Evolutionary conservation across 2,888 invertebrate genomes (phyloP).

Genomic region (Xanthia icteritia): DNA sequence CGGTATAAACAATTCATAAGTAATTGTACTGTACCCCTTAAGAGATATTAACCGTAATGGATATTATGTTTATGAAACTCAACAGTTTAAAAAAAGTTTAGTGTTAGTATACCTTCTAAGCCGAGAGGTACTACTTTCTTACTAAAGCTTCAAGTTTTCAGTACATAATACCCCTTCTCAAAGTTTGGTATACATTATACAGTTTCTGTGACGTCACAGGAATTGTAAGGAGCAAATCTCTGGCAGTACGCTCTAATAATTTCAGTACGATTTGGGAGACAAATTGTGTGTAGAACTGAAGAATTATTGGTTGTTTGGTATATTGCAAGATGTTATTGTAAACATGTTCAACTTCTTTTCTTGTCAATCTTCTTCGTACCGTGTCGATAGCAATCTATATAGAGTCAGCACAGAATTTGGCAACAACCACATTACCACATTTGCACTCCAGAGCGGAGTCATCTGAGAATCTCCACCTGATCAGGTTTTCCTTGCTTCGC

Average conservation of each 20-base stretch:
- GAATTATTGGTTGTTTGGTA: not conserved
- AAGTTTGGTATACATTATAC: constrained; percentile 43
- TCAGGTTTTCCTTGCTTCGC: too few species aligned
- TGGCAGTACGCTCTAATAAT: constrained; percentile 35
- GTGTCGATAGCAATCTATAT: too few species aligned
- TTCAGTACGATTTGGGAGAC: constrained; percentile 22
- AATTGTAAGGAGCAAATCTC: constrained; percentile 35
- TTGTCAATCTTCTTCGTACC: too few species aligned
- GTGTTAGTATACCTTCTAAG: constrained; percentile 19
- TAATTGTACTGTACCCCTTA: not conserved
- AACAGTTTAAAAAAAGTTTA: constrained; percentile 20
- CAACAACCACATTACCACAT: too few species aligned
- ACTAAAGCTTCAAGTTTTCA: constrained; percentile 42
- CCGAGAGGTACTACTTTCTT: constrained; percentile 11
- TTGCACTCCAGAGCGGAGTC: too few species aligned
- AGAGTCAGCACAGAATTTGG: too few species aligned
- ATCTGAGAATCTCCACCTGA: too few species aligned
- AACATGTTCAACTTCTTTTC: not conserved
- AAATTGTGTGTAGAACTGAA: not conserved
- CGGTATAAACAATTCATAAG: not conserved
- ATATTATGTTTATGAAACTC: not conserved
- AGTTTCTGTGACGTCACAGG: constrained; percentile 45
- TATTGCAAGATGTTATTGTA: not conserved
- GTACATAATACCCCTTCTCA: constrained; percentile 41
- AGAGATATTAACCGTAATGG: not conserved